phyloP scores from a whole-genome alignment of 2,888 invertebrate genomes.

The Trissolcus brochymenae region DNA sequence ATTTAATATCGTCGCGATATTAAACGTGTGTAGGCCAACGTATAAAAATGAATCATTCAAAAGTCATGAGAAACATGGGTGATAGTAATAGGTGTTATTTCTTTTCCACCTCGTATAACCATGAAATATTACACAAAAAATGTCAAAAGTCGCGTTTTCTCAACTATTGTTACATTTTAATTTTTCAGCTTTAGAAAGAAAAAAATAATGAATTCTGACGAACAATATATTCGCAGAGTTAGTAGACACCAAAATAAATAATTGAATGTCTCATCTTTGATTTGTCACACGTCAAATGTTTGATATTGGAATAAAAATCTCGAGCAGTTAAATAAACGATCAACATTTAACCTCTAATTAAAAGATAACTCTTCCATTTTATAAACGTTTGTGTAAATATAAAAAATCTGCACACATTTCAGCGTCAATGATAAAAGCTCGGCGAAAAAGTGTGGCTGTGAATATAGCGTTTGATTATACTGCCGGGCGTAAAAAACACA shows the following conservation, averaged over 20 bases:
- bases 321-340: background rate
- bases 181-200: no score
- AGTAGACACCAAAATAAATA: no score
- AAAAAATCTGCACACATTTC: background rate
- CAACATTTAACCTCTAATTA: conserved; percentile 30
- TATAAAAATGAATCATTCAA: conserved; percentile 34
- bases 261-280: no score
- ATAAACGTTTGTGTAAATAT: conserved; percentile 27
- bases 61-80: conserved; percentile 21
- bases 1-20: conserved; percentile 29
- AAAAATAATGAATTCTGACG: no score
- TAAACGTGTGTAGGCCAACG: conserved; percentile 29
- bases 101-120: background rate
- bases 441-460: background rate
- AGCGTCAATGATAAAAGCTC: conserved; percentile 3
- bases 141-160: no score
- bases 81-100: conserved; percentile 42
- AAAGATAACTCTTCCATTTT: conserved; percentile 31
- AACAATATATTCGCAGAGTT: no score
- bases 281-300: no score
- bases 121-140: background rate
- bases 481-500: conserved; percentile 24
- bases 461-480: conserved; percentile 14
- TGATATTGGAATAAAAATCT: no score
- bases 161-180: no score